phyloP scores from a whole-genome alignment of 1,140 invertebrate genomes.

The Drosophila hydei region DNA sequence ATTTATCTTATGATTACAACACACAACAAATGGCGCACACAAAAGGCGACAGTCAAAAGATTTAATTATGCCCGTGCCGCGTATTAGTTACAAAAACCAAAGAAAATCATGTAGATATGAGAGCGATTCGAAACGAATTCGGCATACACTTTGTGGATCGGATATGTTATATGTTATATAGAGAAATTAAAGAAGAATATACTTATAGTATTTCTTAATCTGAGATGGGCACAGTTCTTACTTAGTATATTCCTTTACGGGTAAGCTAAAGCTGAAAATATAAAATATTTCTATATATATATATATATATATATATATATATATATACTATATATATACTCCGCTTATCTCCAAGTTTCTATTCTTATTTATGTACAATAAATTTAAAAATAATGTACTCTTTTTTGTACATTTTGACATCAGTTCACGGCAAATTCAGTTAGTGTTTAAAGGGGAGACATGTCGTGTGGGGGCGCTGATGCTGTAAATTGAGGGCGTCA shows the following conservation, averaged over 20 bases:
- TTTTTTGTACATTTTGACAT: background rate
- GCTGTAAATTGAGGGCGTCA: conserved; percentile 73
- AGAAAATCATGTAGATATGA: background rate
- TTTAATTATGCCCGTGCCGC: conserved; percentile 71
- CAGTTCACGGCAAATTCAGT: background rate
- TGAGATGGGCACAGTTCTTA: too few relatives aligned
- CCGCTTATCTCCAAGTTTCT: too few relatives aligned
- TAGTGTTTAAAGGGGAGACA: conserved; percentile 11
- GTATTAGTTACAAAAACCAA: conserved; percentile 55
- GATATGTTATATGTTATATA: too few relatives aligned
- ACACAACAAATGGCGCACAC: conserved; percentile 40
- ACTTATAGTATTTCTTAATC: too few relatives aligned
- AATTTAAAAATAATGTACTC: too few relatives aligned
- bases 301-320: too few relatives aligned
- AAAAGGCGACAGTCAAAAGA: conserved; percentile 61
- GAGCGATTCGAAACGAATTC: background rate
- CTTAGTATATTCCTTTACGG: too few relatives aligned
- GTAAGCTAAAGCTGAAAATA: too few relatives aligned
- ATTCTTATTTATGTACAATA: too few relatives aligned
- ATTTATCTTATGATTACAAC: conserved; percentile 76
- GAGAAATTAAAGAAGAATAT: too few relatives aligned
- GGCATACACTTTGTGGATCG: conserved; percentile 8
- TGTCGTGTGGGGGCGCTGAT: conserved; percentile 33
- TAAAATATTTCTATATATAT: too few relatives aligned
- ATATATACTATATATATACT: too few relatives aligned